Conservation (phyloP, 2,888 invertebrate species). For the Epirrhoe tristata region DNA sequence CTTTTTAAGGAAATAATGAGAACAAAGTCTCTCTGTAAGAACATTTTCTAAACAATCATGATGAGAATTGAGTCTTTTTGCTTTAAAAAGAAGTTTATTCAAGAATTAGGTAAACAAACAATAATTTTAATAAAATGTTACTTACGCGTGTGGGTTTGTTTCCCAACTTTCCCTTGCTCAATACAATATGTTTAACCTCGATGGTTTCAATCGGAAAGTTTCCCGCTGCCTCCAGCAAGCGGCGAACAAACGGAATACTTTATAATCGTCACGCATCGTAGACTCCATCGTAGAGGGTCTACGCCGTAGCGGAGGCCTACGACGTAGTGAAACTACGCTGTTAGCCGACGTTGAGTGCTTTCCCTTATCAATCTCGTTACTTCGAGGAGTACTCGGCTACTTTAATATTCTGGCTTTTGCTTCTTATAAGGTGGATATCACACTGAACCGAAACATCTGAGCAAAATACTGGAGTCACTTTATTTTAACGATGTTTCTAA, state of each 20-base stretch:
- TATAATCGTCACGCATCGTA: constrained; percentile 3
- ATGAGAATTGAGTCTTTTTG: not conserved
- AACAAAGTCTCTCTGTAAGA: constrained; percentile 1
- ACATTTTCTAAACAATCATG: not conserved
- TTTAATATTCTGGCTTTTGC: constrained; percentile 13
- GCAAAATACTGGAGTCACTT: too few relatives aligned
- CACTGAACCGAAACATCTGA: too few relatives aligned
- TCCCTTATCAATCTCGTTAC: constrained; percentile 30
- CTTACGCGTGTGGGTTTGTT: not conserved
- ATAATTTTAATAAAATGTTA: not conserved
- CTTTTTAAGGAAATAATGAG: constrained; percentile 3
- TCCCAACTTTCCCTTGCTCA: not conserved
- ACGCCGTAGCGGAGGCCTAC: constrained; percentile 26
- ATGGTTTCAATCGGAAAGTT: not conserved
- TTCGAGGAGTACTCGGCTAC: constrained; percentile 7
- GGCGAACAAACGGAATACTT: constrained; percentile 11
- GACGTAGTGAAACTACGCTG: constrained; percentile 21
- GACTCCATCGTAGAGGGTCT: constrained; percentile 16
- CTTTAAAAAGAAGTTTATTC: not conserved
- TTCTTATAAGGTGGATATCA: not conserved
- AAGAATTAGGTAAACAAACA: not conserved
- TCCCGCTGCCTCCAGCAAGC: not conserved
- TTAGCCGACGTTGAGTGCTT: constrained; percentile 30
- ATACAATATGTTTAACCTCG: constrained; percentile 1
- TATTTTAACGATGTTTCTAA: too few relatives aligned